Conservation (phyloP, 2,888 invertebrate genomes). For the Andrena flavipes region DNA sequence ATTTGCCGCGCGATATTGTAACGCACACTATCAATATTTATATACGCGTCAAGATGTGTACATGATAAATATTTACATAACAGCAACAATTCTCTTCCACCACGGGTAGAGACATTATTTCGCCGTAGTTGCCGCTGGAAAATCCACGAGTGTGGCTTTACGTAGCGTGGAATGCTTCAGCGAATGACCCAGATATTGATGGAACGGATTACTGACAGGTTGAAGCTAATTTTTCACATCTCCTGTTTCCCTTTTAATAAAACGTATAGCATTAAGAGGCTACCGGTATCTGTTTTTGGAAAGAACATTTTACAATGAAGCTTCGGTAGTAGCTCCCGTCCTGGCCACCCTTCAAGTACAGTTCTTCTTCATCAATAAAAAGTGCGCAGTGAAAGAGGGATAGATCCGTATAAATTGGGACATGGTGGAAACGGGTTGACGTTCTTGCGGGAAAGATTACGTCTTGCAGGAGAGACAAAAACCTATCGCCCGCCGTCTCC, state of each 20-base stretch:
- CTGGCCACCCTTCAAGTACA: background rate
- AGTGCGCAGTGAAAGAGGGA: background rate
- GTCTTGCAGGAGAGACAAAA: background rate
- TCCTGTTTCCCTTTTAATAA: too few species aligned
- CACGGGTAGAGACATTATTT: slow-evolving; percentile 33
- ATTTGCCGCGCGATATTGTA: slow-evolving; percentile 48
- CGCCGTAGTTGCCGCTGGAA: background rate
- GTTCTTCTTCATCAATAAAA: background rate
- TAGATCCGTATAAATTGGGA: background rate
- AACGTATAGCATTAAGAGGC: too few species aligned
- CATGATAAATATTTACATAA: slow-evolving; percentile 55
- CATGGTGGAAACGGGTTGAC: background rate
- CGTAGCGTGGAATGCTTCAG: too few species aligned
- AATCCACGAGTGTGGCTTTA: background rate
- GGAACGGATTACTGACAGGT: too few species aligned
- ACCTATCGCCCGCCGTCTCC: background rate
- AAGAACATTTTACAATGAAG: too few species aligned
- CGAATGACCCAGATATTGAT: background rate
- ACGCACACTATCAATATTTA: slow-evolving; percentile 47
- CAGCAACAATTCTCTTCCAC: slow-evolving; percentile 26
- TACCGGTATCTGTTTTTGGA: too few species aligned
- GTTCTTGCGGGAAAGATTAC: background rate
- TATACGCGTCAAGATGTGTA: slow-evolving; percentile 21
- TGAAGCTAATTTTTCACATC: too few species aligned
- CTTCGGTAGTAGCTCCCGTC: too few species aligned